Conservation (phyloP, 2,797 vertebrate genomes). For the Acanthornis magna region DNA sequence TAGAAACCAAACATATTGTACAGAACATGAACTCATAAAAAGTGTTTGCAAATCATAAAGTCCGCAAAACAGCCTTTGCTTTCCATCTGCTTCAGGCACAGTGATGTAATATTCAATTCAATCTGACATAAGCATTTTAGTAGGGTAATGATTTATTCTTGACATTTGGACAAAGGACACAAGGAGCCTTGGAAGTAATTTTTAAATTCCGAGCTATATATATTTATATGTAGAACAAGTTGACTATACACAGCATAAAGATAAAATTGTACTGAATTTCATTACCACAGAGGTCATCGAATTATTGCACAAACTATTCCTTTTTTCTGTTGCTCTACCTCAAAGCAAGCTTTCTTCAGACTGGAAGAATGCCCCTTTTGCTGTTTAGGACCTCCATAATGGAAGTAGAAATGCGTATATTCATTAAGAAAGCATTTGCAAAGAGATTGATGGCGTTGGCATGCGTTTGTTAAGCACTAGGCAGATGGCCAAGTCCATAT, state of each 20-base stretch:
- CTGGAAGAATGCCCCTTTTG: neutral
- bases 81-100: neutral
- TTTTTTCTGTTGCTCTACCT: neutral
- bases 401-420: neutral
- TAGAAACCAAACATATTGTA: neutral
- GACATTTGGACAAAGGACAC: neutral
- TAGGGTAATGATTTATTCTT: neutral
- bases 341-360: neutral
- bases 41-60: neutral
- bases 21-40: neutral
- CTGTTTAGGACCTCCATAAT: neutral
- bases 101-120: neutral
- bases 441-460: neutral
- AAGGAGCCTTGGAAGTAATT: neutral
- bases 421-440: neutral
- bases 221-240: neutral
- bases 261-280: neutral
- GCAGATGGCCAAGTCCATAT: neutral
- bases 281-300: neutral
- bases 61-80: neutral
- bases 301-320: neutral
- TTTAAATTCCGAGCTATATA: neutral
- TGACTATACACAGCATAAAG: neutral
- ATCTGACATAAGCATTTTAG: neutral
- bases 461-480: neutral